phyloP scores from a whole-genome alignment of 2,113 vertebrate genomes.

The Gadus macrocephalus region DNA sequence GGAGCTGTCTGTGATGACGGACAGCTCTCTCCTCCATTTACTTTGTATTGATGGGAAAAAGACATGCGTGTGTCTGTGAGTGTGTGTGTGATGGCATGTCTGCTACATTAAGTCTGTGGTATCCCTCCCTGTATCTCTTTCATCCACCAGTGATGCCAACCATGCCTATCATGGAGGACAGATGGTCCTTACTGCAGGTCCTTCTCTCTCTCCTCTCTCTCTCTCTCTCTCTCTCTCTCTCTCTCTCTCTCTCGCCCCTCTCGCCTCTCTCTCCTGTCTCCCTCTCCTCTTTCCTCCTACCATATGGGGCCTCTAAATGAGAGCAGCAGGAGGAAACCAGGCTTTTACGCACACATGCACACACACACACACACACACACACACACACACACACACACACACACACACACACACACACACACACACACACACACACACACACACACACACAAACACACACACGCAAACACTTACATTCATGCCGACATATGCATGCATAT shows the following conservation, averaged over 20 bases:
- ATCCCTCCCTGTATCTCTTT: slow-evolving; percentile 5
- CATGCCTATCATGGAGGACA: slow-evolving; percentile 38
- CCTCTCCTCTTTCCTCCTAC: slow-evolving; percentile 21
- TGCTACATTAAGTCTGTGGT: neutral
- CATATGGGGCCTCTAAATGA: slow-evolving; percentile 27
- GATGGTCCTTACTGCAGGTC: slow-evolving; percentile 55
- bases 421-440: no score
- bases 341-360: neutral
- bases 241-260: slow-evolving; percentile 21
- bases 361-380: no score
- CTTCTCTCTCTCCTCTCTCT: slow-evolving; percentile 26
- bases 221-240: slow-evolving; percentile 7
- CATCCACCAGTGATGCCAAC: slow-evolving; percentile 3
- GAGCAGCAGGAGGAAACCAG: slow-evolving; percentile 16
- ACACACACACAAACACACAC: no score
- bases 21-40: no score
- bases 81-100: neutral
- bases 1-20: no score
- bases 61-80: neutral
- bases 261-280: neutral
- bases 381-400: no score
- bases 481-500: no score
- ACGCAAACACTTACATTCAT: no score
- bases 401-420: no score
- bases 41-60: no score